Evolutionary conservation across 2,888 invertebrate genomes (phyloP), one percentile per base, ranked within the genome.

Genomic region (Dioctria linearis): DNA sequence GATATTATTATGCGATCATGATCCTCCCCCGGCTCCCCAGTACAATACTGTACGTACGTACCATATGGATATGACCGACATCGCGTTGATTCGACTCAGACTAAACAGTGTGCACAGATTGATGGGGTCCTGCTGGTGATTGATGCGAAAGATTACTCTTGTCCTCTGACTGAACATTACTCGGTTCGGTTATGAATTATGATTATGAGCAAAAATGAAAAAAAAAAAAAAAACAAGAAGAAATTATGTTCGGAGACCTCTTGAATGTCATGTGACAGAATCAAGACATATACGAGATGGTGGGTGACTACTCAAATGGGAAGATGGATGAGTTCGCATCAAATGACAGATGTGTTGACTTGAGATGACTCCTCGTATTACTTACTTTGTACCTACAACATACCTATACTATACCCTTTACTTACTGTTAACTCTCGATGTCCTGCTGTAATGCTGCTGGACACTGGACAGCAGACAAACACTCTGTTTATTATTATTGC

Each of bases 281-380:
- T 46, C 43, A 54, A 63, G 9, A n/a, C 76, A 76, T 25, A 67
- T 25, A 25, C 25, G 25, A 25, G 25, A 25, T 25, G 25, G 25
- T 25, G 25, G 67, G n/a, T 67, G 40, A 43, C 43, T 42, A 39
- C 11, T 63, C 42, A 13, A 43, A 43, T 13, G 43, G 5, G 43
- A 49, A 78, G 76, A 78, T 63, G 76, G 76, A 78, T 78, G 63
- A 42, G 49, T 61, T 78, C 63, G 63, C 76, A 63, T 78, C 76
- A 13, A 63, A 65, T 78, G 76, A 78, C 76, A 78, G 76, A 43
- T 49, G 76, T 78, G 76, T 25, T 25, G 25, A 25, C 25, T 25
- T 25, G 63, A 78, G 46, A 63, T 39, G 46, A 63, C 59, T 40
- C 42, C 76, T 49, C 63, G 49, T 63, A 25, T 46, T 78, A 78